These are phyloP conservation scores for Acanthosepion pharaonis DNA, from an alignment of 2,888 invertebrate species.

Conservation along the genomic window DNA sequence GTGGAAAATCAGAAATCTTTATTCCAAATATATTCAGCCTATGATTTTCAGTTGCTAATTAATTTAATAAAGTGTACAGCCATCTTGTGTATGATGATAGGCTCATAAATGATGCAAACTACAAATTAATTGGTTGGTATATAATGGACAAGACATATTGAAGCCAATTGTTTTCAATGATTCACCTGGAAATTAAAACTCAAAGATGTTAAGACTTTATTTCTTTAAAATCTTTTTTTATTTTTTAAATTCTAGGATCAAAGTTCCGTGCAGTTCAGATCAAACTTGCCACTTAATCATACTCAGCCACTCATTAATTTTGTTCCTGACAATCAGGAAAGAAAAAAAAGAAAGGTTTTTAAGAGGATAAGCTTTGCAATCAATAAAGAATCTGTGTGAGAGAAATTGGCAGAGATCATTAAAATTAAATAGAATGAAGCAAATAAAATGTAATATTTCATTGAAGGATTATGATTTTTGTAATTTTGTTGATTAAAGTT, in stretches of 20 bases:
- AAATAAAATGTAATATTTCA: constrained; percentile 4
- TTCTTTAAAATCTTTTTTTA: neutral
- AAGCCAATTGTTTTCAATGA: constrained; percentile 33
- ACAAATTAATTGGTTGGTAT: neutral
- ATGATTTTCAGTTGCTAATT: neutral
- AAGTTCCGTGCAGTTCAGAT: constrained; percentile 33
- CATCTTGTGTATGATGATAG: neutral
- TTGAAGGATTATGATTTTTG: neutral
- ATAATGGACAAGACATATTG: neutral
- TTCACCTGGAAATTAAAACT: constrained; percentile 17
- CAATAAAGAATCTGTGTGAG: neutral
- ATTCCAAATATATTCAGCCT: neutral
- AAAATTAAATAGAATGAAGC: constrained; percentile 10
- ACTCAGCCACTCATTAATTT: constrained; percentile 33
- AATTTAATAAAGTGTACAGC: neutral
- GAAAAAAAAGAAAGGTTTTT: neutral
- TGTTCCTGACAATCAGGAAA: neutral
- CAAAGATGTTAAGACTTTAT: neutral
- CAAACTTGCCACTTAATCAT: constrained; percentile 12
- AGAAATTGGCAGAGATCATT: constrained; percentile 22
- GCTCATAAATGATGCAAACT: neutral
- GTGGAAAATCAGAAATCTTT: neutral
- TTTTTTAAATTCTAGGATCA: neutral
- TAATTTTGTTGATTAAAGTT: neutral
- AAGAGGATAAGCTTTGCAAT: constrained; percentile 33